phyloP scores from a whole-genome alignment of 2,797 vertebrate genomes.

The Steatocranus sp. region DNA sequence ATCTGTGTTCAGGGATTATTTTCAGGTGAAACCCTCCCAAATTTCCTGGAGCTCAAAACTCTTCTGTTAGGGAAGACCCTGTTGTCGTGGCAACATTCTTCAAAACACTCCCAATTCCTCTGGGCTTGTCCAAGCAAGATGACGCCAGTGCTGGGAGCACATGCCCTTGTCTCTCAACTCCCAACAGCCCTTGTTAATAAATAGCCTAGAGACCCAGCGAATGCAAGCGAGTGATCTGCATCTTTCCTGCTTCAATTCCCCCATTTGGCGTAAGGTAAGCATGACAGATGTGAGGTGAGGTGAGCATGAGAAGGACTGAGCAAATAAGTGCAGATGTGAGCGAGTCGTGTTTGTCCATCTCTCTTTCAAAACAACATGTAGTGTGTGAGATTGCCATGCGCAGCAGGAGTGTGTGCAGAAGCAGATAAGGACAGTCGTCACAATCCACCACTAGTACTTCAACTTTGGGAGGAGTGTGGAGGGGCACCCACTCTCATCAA shows the following conservation, averaged over 20 bases:
- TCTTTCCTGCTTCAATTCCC: background rate
- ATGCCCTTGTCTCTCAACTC: background rate
- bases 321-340: background rate
- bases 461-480: constrained; percentile 5
- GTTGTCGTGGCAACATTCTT: constrained; percentile 32
- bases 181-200: background rate
- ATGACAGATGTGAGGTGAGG: background rate
- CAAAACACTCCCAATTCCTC: constrained; percentile 33
- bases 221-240: background rate
- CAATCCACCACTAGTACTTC: background rate
- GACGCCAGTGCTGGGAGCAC: constrained; percentile 11
- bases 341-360: background rate
- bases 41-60: background rate
- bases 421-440: constrained; percentile 39
- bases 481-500: background rate
- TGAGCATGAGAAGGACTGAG: background rate
- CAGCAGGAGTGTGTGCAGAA: background rate
- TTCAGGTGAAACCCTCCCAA: background rate
- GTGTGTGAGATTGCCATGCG: background rate
- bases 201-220: background rate
- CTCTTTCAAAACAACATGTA: background rate
- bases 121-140: constrained; percentile 43
- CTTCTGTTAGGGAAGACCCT: background rate
- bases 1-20: background rate
- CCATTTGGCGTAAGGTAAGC: background rate